Evolutionary conservation across 2,888 invertebrate species (phyloP), one percentile per base, ranked within the genome.

Genomic region (Sepioteuthis lessoniana): DNA sequence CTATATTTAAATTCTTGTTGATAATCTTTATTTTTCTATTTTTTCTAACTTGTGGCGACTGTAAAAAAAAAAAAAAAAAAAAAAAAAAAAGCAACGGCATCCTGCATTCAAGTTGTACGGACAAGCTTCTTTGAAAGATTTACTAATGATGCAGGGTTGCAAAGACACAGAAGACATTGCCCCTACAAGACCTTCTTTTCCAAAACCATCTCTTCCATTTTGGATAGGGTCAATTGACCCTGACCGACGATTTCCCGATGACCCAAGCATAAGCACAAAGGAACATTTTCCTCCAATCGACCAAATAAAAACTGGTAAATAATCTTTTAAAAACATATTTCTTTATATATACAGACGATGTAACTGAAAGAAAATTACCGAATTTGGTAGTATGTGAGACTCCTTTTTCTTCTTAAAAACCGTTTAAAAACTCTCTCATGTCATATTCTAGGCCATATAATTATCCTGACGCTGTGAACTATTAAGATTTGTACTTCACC

Each of bases 81-180:
- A 42, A 42, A 42, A 42, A 42, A 42, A 42, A 76, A 31, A 95
- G 95, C 94, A 94, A 7, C 93, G 94, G 35, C 94, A 94, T 60
- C 94, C 94, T 21, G 93, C 93, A 28, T 95, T 94, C 90, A 94
- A 94, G 19, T 90, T 95, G 25, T 95, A 95, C 90, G 94, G 94
- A 21, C 94, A 95, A 25, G 94, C 95, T 10, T 94, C 94, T 50
- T 94, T 95, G 1, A 94, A 95, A 90, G 76, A 94, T 21, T 95
- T 96, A 95, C 93, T 96, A n/a, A 94, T 93, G n/a, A 94, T 94
- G 38, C 95, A 95, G 94, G 95, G 95, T 91, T 96, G 96, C 94
- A 95, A 95, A n/a, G 94, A 95, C 19, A 94, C 94, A 31, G 92
- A 90, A 0, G 94, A 91, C 76, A 55, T 91, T 42, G 35, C 50